A percentile compares a stretch with the other conserved stretches of the same genome.
These are phyloP conservation scores for Erythrolamprus reginae DNA, from an alignment of 2,113 vertebrate genomes.

Conservation along the genomic window DNA sequence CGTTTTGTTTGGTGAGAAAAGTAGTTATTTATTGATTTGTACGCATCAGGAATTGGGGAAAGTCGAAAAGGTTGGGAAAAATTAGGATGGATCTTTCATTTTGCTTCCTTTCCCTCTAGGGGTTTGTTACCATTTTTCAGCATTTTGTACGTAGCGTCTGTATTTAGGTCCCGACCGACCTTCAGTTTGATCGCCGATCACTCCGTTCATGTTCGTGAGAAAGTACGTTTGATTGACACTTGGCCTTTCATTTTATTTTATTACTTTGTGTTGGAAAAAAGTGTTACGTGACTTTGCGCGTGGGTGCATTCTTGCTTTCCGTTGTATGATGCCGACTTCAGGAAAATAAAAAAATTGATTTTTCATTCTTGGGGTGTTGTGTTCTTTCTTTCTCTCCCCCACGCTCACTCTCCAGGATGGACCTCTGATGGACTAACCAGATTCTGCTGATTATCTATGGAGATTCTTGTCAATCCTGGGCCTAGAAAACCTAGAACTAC, in stretches of 20 bases:
- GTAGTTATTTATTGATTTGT: slow-evolving; percentile 62
- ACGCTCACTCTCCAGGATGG: background rate
- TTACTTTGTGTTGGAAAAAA: slow-evolving; percentile 25
- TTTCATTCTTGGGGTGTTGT: slow-evolving; percentile 49
- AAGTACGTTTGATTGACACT: slow-evolving; percentile 41
- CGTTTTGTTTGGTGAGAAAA: background rate
- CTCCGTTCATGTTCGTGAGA: slow-evolving; percentile 48
- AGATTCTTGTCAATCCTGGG: background rate
- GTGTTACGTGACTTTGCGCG: slow-evolving; percentile 54
- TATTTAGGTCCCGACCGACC: slow-evolving; percentile 48
- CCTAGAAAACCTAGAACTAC: no score
- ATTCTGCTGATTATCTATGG: background rate
- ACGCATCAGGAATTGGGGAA: slow-evolving; percentile 32
- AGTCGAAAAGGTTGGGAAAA: background rate
- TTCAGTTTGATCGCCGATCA: slow-evolving; percentile 35
- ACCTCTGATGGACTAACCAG: background rate
- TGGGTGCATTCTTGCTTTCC: slow-evolving; percentile 47
- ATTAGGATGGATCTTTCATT: slow-evolving; percentile 21
- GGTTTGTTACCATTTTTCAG: slow-evolving; percentile 52
- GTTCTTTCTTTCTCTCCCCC: rapidly evolving
- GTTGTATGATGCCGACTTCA: slow-evolving; percentile 59
- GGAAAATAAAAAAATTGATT: slow-evolving; percentile 65
- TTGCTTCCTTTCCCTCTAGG: slow-evolving; percentile 37
- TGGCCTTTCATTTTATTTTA: background rate
- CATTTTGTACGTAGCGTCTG: slow-evolving; percentile 50